Evolutionary conservation across 2,113 vertebrate species (phyloP).

Genomic region (Chamaea fasciata): DNA sequence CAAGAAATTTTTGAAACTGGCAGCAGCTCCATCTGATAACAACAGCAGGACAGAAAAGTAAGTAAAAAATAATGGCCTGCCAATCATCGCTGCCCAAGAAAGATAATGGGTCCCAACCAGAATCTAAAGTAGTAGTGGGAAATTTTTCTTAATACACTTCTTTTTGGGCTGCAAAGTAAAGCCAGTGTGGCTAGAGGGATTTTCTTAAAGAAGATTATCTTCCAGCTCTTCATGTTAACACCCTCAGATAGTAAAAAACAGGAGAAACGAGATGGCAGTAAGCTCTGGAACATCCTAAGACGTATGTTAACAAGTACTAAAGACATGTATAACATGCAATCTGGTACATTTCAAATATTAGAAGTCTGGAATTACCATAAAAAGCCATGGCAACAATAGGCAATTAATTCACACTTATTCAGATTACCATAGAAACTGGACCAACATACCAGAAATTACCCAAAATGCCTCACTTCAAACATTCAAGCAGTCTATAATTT

Average conservation of each 20-base stretch:
- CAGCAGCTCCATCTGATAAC: background rate
- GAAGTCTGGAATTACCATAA: slow-evolving; percentile 2
- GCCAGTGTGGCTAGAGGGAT: background rate
- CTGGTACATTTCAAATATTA: background rate
- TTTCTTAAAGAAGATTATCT: slow-evolving; percentile 18
- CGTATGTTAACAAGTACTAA: background rate
- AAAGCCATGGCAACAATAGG: slow-evolving; percentile 37
- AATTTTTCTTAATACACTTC: background rate
- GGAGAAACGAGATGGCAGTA: background rate
- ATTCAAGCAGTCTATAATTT: slow-evolving; percentile 58
- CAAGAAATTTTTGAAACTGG: background rate
- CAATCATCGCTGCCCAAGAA: background rate
- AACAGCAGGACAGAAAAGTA: background rate
- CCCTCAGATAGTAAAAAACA: background rate
- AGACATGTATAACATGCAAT: background rate
- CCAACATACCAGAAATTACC: slow-evolving; percentile 28
- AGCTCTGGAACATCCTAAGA: background rate
- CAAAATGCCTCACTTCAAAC: slow-evolving; percentile 55
- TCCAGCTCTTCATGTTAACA: background rate
- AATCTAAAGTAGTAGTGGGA: background rate
- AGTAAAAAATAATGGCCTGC: background rate
- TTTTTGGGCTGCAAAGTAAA: background rate
- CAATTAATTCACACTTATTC: slow-evolving; percentile 54
- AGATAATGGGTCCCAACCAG: background rate
- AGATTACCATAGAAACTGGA: slow-evolving; percentile 65